These are phyloP conservation scores for Benthochromis sp. DNA, from an alignment of 2,113 vertebrate genomes.

Conservation along the genomic window DNA sequence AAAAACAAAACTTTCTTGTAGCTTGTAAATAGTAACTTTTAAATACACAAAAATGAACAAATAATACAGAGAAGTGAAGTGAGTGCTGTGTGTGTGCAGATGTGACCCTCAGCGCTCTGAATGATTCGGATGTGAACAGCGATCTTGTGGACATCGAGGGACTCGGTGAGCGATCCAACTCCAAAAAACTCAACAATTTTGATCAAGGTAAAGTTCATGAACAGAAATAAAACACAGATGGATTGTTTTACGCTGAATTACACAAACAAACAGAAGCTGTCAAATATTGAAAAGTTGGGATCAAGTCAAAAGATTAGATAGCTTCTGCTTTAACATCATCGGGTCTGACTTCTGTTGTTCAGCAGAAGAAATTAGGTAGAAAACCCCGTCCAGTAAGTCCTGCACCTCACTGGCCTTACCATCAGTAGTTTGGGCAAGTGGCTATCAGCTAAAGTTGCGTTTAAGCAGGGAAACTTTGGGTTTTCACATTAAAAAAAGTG, in stretches of 20 bases:
- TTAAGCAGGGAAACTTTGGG: not conserved
- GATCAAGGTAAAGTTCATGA: conserved; percentile 75
- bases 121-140: conserved; percentile 85
- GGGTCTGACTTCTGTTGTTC: not conserved
- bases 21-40: not conserved
- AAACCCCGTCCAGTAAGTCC: not conserved
- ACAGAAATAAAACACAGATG: not conserved
- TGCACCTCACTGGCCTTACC: accelerated
- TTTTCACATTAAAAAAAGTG: not conserved
- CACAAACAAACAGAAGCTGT: not conserved
- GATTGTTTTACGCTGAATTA: not conserved
- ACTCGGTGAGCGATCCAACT: conserved; percentile 76
- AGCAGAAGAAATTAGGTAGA: not conserved
- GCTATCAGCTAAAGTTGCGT: not conserved
- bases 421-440: not conserved
- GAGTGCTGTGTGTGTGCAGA: conserved; percentile 54
- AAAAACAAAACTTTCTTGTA: accelerated
- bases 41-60: not conserved
- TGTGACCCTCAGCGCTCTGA: conserved; percentile 84
- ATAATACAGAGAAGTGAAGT: accelerated
- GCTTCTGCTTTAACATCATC: not conserved
- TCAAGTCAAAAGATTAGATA: not conserved
- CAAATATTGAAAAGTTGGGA: not conserved
- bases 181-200: conserved; percentile 82
- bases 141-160: conserved; percentile 89